Conservation (phyloP, 2,113 vertebrate genomes). For the Plotosus lineatus region DNA sequence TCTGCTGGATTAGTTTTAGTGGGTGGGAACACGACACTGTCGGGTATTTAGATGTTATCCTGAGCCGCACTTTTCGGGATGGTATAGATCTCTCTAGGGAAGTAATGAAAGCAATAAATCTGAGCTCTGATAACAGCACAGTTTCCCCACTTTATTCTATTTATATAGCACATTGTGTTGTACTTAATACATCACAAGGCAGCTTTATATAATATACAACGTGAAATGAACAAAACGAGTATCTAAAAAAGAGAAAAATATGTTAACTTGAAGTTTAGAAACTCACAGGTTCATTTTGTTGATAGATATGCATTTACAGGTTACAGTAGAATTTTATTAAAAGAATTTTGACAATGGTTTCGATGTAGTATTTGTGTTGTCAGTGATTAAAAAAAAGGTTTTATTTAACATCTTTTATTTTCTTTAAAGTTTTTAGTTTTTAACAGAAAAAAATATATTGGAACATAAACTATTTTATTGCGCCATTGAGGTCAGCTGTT, state of each 20-base stretch:
- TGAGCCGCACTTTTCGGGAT: neutral
- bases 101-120: neutral
- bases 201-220: neutral
- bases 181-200: neutral
- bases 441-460: too few species aligned
- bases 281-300: neutral
- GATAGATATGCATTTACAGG: neutral
- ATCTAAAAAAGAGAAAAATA: neutral
- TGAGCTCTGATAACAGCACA: neutral
- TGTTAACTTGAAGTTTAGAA: neutral
- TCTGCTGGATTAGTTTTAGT: neutral
- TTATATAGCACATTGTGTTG: neutral
- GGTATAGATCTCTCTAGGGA: slow-evolving; percentile 3
- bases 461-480: too few species aligned
- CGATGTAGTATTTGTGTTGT: too few species aligned
- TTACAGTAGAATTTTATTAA: neutral
- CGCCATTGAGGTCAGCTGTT: too few species aligned
- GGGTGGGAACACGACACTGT: neutral
- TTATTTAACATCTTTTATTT: too few species aligned
- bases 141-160: neutral
- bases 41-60: neutral
- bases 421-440: too few species aligned
- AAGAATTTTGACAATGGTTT: neutral
- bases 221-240: neutral
- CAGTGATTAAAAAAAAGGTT: too few species aligned